Base-by-base conservation (phyloP, 2,797 vertebrate species). In the Microhierax caerulescens region DNA sequence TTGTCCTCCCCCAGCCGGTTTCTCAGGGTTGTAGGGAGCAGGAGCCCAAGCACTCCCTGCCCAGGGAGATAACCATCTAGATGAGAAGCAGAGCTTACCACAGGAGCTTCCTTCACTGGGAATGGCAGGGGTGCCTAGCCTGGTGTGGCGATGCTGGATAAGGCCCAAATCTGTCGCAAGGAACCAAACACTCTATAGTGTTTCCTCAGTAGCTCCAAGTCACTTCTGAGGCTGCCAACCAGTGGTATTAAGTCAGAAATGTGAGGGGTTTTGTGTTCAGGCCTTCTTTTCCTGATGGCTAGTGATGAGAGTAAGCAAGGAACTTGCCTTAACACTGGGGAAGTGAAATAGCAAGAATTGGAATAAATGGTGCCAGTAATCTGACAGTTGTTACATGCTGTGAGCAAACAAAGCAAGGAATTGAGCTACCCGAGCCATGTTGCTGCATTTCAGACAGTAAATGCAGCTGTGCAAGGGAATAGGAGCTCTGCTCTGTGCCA, bases 131-230 rank as follows among this genome's bases (percentile, higher is more conserved):
- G 17, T 69, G 54, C 60, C 50, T 5, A 8, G 36, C 37, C 37
- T 28, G n/a, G 28, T 5, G 0, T 10, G 41, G 57, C 34, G 22
- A 3, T 18, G 18, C 45, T 17, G 68, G 37, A 15, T 24, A 28
- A 45, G 28, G 20, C 48, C 64, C 53, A 30, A 28, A 25, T 13
- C n/a, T 13, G 8, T 13, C 19, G 32, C 4, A 1, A 53, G 37
- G 43, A 21, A 25, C 30, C 9, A 4, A 17, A 45, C 48, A 23
- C 0, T 1, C 24, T 9, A 8, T 9, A 8, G 4, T 3, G 13
- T 25, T 36, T 13, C 19, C 34, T 60, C 27, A 28, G 19, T 18
- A 56, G 47, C 41, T 34, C 41, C 9, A 22, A 39, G 30, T 68
- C 16, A 4, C 25, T 45, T 51, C 28, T 37, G 63, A 56, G 15